Base-by-base conservation (phyloP, 2,888 invertebrate genomes). In the Dryobotodes eremita region DNA sequence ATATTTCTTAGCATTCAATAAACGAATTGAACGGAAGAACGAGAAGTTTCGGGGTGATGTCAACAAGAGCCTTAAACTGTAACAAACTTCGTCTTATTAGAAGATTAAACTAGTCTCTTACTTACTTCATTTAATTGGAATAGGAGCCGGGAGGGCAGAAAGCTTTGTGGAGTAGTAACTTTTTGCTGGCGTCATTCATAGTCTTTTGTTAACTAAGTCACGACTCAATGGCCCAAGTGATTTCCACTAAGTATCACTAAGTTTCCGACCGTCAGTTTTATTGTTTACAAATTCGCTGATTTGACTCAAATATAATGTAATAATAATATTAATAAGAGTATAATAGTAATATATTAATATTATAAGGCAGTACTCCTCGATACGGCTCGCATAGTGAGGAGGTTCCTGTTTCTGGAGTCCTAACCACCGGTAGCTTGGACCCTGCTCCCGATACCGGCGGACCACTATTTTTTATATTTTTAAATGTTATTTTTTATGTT, bases 51-150 rank as follows among this genome's bases (percentile, higher is more conserved):
- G 20, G 36, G 46, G 20, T 42, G 72, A 77, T 81, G 87, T 87
- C 87, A 85, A 79, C 82, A 81, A 80, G 85, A 79, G 87, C 79
- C 80, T 83, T 80, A 69, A 86, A 85, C 59, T 83, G 75, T 84
- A 69, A 65, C 59, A 79, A 86, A 86, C 64, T 83, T 88, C 53
- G 66, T 80, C 68, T 71, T 84, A 80, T 86, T 82, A 78, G 79
- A 80, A 71, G 65, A 77, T 46, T 46, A 46, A 46, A 42, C 42
- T 42, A 4, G 64, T 78, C 77, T 57, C 68, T 11, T 70, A 74
- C 48, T 61, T 79, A 80, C 80, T 66, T 78, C 80, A 86, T 76
- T 83, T 79, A 69, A 83, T 85, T 86, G 74, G 66, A 79, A 88
- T 78, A 75, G 75, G 74, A 82, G 75, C 66, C 50, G 65, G 68